Percentiles rank a stretch among this genome's conserved stretches.
Conservation (phyloP, 2,113 vertebrate species). For the Peromyscus leucopus region DNA sequence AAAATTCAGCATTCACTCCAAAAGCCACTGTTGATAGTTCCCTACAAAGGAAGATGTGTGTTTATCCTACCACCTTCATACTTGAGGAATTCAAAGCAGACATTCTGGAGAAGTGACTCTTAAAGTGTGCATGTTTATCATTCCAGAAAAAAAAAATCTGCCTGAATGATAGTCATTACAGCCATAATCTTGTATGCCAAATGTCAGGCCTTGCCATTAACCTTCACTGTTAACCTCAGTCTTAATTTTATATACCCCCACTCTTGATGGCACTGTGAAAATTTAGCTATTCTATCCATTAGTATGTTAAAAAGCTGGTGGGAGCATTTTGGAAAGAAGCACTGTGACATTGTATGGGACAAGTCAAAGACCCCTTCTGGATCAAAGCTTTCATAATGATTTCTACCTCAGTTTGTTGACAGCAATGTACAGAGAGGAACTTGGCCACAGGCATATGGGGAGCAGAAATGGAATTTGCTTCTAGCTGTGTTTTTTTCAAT, state of each 20-base stretch:
- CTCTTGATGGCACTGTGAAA: not conserved
- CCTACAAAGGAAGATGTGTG: not conserved
- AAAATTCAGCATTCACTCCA: not conserved
- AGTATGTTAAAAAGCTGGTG: not conserved
- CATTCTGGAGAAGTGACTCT: slow-evolving; percentile 24
- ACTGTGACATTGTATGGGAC: not conserved
- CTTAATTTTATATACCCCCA: not conserved
- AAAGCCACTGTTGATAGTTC: not conserved
- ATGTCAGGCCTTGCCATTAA: slow-evolving; percentile 24
- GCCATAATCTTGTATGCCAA: not conserved
- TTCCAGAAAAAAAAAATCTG: not conserved
- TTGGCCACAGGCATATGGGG: not conserved
- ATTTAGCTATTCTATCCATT: not conserved
- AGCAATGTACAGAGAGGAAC: not conserved
- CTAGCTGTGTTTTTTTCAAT: not conserved
- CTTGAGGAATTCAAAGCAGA: slow-evolving; percentile 9
- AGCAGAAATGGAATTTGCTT: not conserved
- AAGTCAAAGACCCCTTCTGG: not conserved
- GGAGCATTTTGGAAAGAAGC: not conserved
- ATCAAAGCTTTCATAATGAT: not conserved
- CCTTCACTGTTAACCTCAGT: not conserved
- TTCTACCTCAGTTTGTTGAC: not conserved
- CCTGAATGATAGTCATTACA: not conserved
- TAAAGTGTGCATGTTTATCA: not conserved
- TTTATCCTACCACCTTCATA: not conserved